Base-by-base conservation (phyloP, 1,140 invertebrate genomes). In the Delia radicum region DNA sequence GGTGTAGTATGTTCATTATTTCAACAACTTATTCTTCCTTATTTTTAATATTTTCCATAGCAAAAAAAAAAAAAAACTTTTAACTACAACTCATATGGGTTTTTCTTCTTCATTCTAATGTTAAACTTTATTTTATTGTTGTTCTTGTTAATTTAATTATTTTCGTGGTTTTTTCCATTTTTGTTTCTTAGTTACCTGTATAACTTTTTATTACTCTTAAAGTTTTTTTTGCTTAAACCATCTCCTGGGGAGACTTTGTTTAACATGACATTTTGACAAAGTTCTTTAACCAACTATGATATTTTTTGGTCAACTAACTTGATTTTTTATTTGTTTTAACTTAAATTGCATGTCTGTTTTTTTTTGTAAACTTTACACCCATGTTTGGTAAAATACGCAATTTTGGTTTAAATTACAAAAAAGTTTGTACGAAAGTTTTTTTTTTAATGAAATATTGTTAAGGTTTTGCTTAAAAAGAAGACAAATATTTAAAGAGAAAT, bases 241-340 rank as follows among this genome's bases (percentile, higher is more conserved):
- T 6, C 10, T 55, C n/a, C 48, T 55, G n/a, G 48, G 48, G 48
- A 21, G 48, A 55, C 21, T 55, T 55, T 55, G 48, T 55, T 55
- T 55, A 55, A 55, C 48, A 55, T 55, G 48, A 55, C 48, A 55
- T 55, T 55, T 55, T 55, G 48, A 55, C 48, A 55, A 55, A 55
- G n/a, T 55, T 55, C 21, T 55, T n/a, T 5, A 21, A 21, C 21
- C n/a, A 55, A 55, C 48, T 55, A 7, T n/a, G n/a, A n/a, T 10
- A 15, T 42, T 42, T 15, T 42, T 42, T 42, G 37, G 37, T 42
- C 37, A 42, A 42, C 3, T 42, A 42, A 42, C 37, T 42, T 15
- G n/a, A 15, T 42, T 42, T 42, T 2, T 0, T 42, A 13, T 42
- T 8, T 42, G 12, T 42, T 42, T 5, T 42, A 42, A 42, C 37